Percentiles rank a stretch among this genome's conserved stretches.
These are phyloP conservation scores for Petrocephalus schoutedeni DNA, from an alignment of 2,797 vertebrate species.

Conservation along the genomic window DNA sequence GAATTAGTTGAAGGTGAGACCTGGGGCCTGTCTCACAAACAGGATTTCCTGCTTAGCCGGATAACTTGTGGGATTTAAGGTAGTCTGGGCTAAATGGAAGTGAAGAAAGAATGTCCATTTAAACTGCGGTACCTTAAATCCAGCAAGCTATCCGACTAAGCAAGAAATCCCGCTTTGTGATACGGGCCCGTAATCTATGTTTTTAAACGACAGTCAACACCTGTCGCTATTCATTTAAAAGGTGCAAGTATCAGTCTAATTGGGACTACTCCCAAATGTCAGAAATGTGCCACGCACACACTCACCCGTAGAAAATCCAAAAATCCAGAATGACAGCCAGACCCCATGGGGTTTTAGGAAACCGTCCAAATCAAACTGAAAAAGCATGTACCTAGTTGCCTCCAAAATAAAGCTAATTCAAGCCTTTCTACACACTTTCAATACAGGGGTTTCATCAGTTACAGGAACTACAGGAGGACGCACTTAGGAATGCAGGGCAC, in stretches of 20 bases:
- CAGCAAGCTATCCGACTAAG: not conserved
- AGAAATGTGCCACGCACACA: not conserved
- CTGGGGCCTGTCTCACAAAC: too few relatives aligned
- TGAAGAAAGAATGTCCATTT: not conserved
- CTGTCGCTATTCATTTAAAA: not conserved
- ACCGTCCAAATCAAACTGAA: not conserved
- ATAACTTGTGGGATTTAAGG: too few relatives aligned
- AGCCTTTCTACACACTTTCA: not conserved
- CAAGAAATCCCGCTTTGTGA: not conserved
- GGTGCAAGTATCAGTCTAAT: not conserved
- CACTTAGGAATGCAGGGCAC: not conserved
- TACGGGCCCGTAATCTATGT: not conserved
- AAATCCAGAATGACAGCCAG: not conserved
- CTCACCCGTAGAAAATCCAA: not conserved
- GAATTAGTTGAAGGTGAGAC: not conserved
- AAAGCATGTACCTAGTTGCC: not conserved
- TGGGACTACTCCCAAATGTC: not conserved
- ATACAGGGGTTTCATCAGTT: not conserved
- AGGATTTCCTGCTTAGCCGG: too few relatives aligned
- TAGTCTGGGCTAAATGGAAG: too few relatives aligned
- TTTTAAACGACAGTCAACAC: not conserved
- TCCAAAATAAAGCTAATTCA: not conserved
- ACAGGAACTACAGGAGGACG: not conserved
- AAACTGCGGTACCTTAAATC: not conserved
- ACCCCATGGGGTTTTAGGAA: not conserved